Evolutionary conservation across 2,888 invertebrate genomes (phyloP).

Genomic region (Eristalinus sepulchralis): DNA sequence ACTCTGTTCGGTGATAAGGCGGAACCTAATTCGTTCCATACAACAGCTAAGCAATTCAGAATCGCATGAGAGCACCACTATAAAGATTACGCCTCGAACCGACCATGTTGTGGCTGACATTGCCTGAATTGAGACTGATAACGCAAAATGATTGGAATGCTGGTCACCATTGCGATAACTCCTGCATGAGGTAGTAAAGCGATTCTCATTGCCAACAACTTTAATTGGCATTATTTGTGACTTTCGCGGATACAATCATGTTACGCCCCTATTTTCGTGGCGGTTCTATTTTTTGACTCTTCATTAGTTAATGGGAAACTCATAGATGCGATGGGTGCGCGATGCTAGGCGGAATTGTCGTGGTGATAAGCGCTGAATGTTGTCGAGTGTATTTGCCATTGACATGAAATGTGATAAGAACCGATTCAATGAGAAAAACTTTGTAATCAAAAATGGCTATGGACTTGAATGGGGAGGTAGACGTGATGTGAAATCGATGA

Average conservation of each 20-base stretch:
- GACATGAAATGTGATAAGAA: not conserved
- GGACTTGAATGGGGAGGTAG: not conserved
- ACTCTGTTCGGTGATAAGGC: slow-evolving; percentile 32
- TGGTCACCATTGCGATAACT: slow-evolving; percentile 10
- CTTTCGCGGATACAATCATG: not conserved
- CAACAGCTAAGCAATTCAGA: slow-evolving; percentile 35
- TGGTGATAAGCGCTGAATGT: not conserved
- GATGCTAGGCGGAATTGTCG: not conserved
- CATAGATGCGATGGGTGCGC: not conserved
- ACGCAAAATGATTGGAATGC: slow-evolving; percentile 27
- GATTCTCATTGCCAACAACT: slow-evolving; percentile 1
- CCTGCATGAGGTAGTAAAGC: slow-evolving; percentile 16
- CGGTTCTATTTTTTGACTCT: slow-evolving; percentile 1
- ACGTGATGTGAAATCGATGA: not conserved
- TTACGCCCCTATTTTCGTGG: slow-evolving; percentile 13
- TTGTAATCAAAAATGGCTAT: not conserved
- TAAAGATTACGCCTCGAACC: slow-evolving; percentile 32
- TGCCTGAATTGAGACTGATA: slow-evolving; percentile 46
- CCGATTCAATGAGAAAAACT: not conserved
- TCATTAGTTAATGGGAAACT: slow-evolving; percentile 42
- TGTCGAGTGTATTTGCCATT: not conserved
- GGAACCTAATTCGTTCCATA: slow-evolving; percentile 21
- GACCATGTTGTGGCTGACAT: slow-evolving; percentile 13
- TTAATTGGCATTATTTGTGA: slow-evolving; percentile 35
- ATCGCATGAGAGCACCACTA: slow-evolving; percentile 17